Percentiles rank a stretch among this genome's conserved stretches.
Conservation (phyloP, 92 coral and sea anemone species). For the Phymanthus crucifer region DNA sequence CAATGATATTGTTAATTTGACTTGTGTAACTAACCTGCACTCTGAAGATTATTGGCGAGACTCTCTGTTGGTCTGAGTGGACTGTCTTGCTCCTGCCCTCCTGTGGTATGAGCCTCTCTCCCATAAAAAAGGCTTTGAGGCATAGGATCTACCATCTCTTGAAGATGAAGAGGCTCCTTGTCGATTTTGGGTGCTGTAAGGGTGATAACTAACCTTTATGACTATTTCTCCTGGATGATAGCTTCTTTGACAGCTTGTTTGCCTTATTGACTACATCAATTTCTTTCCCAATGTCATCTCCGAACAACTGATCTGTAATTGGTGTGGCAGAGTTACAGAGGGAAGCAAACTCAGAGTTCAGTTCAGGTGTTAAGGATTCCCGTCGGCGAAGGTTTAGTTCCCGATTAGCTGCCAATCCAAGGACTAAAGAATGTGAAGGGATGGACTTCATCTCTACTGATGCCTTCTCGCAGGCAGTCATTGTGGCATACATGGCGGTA, state of each 20-base stretch:
- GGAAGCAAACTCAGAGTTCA: neutral
- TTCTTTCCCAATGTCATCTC: conserved; percentile 1
- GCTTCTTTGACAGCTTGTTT: too few relatives aligned
- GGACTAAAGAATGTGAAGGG: conserved; percentile 34
- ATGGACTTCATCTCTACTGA: conserved; percentile 10
- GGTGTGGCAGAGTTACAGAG: conserved; percentile 1
- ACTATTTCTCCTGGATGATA: too few relatives aligned
- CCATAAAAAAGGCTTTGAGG: neutral
- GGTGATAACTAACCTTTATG: too few relatives aligned
- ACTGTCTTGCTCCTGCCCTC: too few relatives aligned
- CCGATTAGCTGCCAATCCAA: conserved; percentile 29
- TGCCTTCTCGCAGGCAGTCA: conserved; percentile 29
- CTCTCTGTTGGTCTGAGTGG: too few relatives aligned
- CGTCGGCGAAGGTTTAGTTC: conserved; percentile 17
- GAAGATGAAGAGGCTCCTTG: too few relatives aligned
- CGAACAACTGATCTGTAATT: conserved; percentile 6
- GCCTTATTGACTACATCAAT: conserved; percentile 7
- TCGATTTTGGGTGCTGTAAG: too few relatives aligned
- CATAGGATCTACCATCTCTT: too few relatives aligned
- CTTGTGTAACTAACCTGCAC: too few relatives aligned
- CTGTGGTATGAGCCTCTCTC: too few relatives aligned
- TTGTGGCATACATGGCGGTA: conserved; percentile 27
- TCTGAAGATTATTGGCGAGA: too few relatives aligned
- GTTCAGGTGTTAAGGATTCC: conserved; percentile 6
- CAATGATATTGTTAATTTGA: too few relatives aligned